phyloP scores from a whole-genome alignment of 2,113 vertebrate species.

The Dasyurus viverrinus region DNA sequence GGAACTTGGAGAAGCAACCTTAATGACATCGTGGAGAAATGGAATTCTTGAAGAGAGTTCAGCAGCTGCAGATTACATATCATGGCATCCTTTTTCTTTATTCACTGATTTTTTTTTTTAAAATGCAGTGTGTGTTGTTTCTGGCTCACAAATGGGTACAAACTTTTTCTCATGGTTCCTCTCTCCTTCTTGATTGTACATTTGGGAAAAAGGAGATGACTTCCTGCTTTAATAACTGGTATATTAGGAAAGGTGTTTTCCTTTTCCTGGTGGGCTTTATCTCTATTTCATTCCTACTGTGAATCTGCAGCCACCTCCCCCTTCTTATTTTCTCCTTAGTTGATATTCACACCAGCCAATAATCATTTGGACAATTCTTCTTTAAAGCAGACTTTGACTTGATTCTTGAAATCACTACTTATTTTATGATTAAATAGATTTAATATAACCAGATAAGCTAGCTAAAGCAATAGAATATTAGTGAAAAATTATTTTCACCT shows the following conservation, averaged over 20 bases:
- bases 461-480: too few relatives aligned
- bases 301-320: background rate
- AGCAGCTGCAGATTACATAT: background rate
- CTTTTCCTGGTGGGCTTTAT: background rate
- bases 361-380: too few relatives aligned
- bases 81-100: background rate
- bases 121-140: background rate
- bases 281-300: background rate
- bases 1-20: background rate
- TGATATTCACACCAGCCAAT: too few relatives aligned
- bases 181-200: background rate
- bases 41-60: background rate
- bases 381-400: too few relatives aligned
- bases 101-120: background rate
- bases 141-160: background rate
- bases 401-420: too few relatives aligned
- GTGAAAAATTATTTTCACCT: too few relatives aligned
- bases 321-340: background rate
- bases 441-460: too few relatives aligned
- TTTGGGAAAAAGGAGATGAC: background rate
- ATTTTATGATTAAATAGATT: too few relatives aligned
- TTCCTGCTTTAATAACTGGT: background rate
- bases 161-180: background rate
- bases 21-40: background rate
- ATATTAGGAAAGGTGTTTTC: background rate